phyloP scores from a whole-genome alignment of 2,113 vertebrate genomes.

The Chionodraco myersi region DNA sequence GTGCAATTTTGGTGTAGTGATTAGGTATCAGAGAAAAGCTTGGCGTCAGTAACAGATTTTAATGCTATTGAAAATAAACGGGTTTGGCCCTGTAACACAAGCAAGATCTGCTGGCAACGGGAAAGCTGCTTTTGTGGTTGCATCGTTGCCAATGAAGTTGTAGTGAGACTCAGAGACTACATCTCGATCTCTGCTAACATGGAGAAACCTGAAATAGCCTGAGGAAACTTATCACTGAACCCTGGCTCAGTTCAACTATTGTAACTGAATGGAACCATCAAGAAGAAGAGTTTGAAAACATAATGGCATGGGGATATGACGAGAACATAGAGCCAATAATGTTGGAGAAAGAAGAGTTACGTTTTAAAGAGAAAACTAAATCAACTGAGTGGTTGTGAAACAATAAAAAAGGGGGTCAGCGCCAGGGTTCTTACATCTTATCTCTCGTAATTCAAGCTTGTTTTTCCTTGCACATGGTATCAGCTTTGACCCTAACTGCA shows the following conservation, averaged over 20 bases:
- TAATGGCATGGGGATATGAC: slow-evolving; percentile 31
- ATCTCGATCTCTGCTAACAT: slow-evolving; percentile 40
- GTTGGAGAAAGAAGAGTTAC: slow-evolving; percentile 25
- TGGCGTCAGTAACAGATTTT: slow-evolving; percentile 23
- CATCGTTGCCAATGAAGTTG: slow-evolving; percentile 24
- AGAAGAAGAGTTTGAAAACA: slow-evolving; percentile 40
- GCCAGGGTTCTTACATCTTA: not conserved
- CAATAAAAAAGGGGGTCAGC: not conserved
- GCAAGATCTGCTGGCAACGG: slow-evolving; percentile 53
- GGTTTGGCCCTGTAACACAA: slow-evolving; percentile 48
- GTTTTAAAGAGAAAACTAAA: slow-evolving; percentile 39
- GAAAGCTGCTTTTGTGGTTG: slow-evolving; percentile 58
- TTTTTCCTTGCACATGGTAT: slow-evolving; percentile 8
- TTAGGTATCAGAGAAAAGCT: slow-evolving; percentile 23
- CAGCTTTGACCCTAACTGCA: slow-evolving; percentile 22
- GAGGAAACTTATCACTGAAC: slow-evolving; percentile 39
- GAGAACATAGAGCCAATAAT: slow-evolving; percentile 24
- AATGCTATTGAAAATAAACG: slow-evolving; percentile 50
- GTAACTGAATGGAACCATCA: slow-evolving; percentile 35
- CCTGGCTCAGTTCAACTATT: slow-evolving; percentile 33
- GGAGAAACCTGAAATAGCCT: slow-evolving; percentile 37
- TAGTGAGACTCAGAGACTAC: slow-evolving; percentile 41
- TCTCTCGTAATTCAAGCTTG: slow-evolving; percentile 11
- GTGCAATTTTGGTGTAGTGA: slow-evolving; percentile 21
- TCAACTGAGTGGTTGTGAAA: slow-evolving; percentile 28